Base-by-base conservation (phyloP, 2,797 vertebrate species). In the Pipistrellus pygmaeus region DNA sequence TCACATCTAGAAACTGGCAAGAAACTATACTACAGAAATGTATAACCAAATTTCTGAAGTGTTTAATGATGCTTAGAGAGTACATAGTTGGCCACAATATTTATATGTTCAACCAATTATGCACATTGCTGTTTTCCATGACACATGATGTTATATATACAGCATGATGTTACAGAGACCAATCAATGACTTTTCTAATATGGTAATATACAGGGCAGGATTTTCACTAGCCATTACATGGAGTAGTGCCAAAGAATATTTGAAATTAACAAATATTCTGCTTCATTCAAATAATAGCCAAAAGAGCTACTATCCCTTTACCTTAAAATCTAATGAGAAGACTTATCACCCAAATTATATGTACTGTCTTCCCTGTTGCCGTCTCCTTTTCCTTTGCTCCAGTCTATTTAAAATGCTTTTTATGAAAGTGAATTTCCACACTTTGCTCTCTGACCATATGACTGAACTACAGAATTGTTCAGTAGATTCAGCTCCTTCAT, bases 361-460 rank as follows among this genome's bases (percentile, higher is more conserved):
- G 27, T 81, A 77, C 2, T 73, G 6, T 75, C 88, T 51, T 81
- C 21, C 38, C 38, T 57, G 18, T 11, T 72, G 27, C 73, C 94
- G 60, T 85, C 75, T 78, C 38, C 66, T 88, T 84, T 71, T 44
- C 18, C 87, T 94, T 82, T 76, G 30, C 8, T 44, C 21, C 17
- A 55, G 23, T 46, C 46, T 93, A 60, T 69, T 73, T 85, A 30
- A 92, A 93, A 86, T 60, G 38, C 5, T 35, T 90, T 89, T 90
- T 46, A 66, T 80, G 41, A 78, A 73, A 85, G 76, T 30, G 25
- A 83, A 82, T 48, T 46, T 72, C 51, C 32, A 73, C 44, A 55
- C 11, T 41, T 69, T 60, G 21, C 35, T 78, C 88, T 91, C n/a
- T 83, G 81, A 10, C 35, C 48, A 30, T 53, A 55, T 64, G n/a